Evolutionary conservation across 2,797 vertebrate genomes (phyloP), one percentile per base, ranked within the genome.

Genomic region (Sebastes kiyomatsui): DNA sequence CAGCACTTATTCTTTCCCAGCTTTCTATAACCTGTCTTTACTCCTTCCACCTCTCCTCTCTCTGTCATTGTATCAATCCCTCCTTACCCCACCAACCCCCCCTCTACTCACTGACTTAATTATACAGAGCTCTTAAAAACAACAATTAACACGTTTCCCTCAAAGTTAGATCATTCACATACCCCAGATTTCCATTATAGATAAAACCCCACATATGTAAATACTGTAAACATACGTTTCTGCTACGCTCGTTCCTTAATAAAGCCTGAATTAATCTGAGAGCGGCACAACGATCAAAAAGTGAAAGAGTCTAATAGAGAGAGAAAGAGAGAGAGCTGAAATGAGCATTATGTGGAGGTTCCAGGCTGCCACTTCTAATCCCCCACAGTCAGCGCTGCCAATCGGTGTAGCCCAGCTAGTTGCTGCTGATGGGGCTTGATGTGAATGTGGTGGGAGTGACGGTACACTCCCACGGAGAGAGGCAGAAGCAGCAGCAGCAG

Each of bases 381-480:
- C 60, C 71, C 82, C 23, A 64, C 75, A 58, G 71, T 90, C 66
- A 72, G 77, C 16, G 25, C 79, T 80, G 87, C 78, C 85, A 80
- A 72, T 88, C 72, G 78, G 72, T 46, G 3, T 22, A 42, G 67
- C 52, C 69, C 77, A 64, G 84, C 72, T 59, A 69, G 81, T 64
- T 75, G 86, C 67, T 83, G 78, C 83, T 90, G 82, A 85, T 89
- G 80, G 79, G 80, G 75, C 80, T 88, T 77, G 80, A 91, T 92
- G 89, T 88, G 90, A 93, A 92, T 90, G 82, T 77, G 81, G 85
- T 90, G 90, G 87, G 90, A 93, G 89, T 87, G 85, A 84, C 56
- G 22, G 68, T 68, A 74, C 81, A 75, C 87, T 88, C 92, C 90
- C 81, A 86, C 70, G 1, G 82, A 91, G 87, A 88, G 70, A 75